Conservation (phyloP, 2,888 invertebrate species). For the Tortrix viridana region DNA sequence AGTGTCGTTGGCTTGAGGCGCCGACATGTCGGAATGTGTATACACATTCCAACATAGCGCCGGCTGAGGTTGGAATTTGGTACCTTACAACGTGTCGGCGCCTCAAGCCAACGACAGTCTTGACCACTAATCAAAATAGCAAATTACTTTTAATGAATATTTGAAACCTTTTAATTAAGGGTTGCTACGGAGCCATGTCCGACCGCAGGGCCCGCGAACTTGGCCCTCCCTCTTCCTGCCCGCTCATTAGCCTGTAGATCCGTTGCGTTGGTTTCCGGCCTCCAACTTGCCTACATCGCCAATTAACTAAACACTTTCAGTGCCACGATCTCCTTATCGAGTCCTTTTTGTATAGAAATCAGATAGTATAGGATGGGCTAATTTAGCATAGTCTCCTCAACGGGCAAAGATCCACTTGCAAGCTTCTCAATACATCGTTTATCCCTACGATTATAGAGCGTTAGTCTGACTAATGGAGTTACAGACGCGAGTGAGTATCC, state of each 20-base stretch:
- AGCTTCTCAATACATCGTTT: background rate
- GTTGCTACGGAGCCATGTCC: slow-evolving; percentile 8
- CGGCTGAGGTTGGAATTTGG: too few relatives aligned
- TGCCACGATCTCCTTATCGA: too few relatives aligned
- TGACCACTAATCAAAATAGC: slow-evolving; percentile 6
- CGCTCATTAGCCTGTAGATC: slow-evolving; percentile 30
- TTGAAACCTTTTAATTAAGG: slow-evolving; percentile 19
- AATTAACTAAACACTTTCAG: slow-evolving; percentile 8
- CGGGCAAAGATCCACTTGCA: background rate
- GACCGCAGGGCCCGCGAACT: slow-evolving; percentile 9
- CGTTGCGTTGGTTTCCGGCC: slow-evolving; percentile 23
- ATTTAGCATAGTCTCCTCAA: background rate
- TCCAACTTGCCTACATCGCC: slow-evolving; percentile 15
- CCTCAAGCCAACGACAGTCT: too few relatives aligned
- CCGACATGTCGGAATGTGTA: too few relatives aligned
- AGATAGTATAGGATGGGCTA: too few relatives aligned
- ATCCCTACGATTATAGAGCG: too few relatives aligned
- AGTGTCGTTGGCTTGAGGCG: too few relatives aligned
- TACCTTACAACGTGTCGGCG: too few relatives aligned
- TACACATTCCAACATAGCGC: too few relatives aligned
- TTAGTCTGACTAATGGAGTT: too few relatives aligned
- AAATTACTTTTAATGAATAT: slow-evolving; percentile 15
- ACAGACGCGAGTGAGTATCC: too few relatives aligned
- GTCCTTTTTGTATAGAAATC: too few relatives aligned
- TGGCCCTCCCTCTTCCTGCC: slow-evolving; percentile 11